phyloP scores from a whole-genome alignment of 2,113 vertebrate genomes.

The Donacobius atricapilla region DNA sequence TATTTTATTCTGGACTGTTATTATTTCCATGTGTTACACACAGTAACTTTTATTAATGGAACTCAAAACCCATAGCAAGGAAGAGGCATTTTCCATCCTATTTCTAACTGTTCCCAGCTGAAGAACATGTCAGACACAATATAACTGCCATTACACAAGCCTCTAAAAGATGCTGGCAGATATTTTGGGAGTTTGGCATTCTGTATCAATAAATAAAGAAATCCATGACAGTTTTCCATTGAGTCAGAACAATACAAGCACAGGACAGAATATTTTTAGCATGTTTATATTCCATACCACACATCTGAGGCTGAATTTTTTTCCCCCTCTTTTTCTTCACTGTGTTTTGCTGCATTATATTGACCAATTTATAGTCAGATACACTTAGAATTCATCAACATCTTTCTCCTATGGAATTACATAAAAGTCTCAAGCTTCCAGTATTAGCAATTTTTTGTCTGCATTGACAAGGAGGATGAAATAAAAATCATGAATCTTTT shows the following conservation, averaged over 20 bases:
- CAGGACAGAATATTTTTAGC: background rate
- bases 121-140: conserved; percentile 15
- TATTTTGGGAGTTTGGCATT: background rate
- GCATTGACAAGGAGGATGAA: background rate
- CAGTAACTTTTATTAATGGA: background rate
- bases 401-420: background rate
- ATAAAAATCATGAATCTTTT: background rate
- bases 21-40: background rate
- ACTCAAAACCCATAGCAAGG: background rate
- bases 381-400: background rate
- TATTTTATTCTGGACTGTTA: background rate
- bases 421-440: background rate
- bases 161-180: conserved; percentile 30
- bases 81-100: background rate
- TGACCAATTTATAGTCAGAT: background rate
- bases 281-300: background rate
- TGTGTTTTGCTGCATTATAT: background rate
- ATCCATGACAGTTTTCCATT: background rate
- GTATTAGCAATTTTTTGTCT: background rate
- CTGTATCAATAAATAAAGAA: conserved; percentile 9
- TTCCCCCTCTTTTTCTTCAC: background rate
- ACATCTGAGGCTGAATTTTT: background rate
- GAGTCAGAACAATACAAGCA: background rate
- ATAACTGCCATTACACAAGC: background rate
- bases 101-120: conserved; percentile 14